Conservation (phyloP, 2,888 invertebrate genomes). For the Rhamphomyia laevipes region DNA sequence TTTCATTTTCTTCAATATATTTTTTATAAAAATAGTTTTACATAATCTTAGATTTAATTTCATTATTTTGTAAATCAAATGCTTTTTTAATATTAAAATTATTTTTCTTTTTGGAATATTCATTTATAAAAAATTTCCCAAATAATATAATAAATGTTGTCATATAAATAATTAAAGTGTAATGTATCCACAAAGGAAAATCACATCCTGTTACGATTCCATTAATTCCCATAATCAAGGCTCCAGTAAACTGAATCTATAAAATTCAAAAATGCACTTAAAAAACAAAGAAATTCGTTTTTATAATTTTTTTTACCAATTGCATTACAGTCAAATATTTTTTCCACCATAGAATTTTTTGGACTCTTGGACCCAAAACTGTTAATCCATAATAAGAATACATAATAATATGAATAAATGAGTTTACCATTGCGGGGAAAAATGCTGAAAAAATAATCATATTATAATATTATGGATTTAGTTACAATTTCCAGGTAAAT, state of each 20-base stretch:
- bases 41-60: not conserved
- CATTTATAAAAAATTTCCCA: constrained; percentile 67
- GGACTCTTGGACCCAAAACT: constrained; percentile 67
- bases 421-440: constrained; percentile 81
- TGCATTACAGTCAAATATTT: constrained; percentile 87
- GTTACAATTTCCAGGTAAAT: no score
- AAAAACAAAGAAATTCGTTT: not conserved
- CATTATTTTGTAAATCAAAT: not conserved
- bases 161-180: constrained; percentile 76
- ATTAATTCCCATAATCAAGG: constrained; percentile 66
- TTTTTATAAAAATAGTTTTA: no score
- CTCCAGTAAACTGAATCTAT: constrained; percentile 73
- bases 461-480: constrained; percentile 2
- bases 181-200: constrained; percentile 85
- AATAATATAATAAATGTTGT: constrained; percentile 76
- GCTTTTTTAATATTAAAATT: no score
- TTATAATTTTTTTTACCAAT: constrained; percentile 52
- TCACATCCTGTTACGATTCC: constrained; percentile 72
- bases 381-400: constrained; percentile 87
- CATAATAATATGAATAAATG: constrained; percentile 87
- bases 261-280: constrained; percentile 17
- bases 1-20: no score
- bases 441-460: constrained; percentile 48
- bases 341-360: constrained; percentile 90
- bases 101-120: not conserved